A percentile compares a stretch with the other conserved stretches of the same genome.
These are phyloP conservation scores for Lasioglossum albipes DNA, from an alignment of 1,140 invertebrate species.

Conservation along the genomic window DNA sequence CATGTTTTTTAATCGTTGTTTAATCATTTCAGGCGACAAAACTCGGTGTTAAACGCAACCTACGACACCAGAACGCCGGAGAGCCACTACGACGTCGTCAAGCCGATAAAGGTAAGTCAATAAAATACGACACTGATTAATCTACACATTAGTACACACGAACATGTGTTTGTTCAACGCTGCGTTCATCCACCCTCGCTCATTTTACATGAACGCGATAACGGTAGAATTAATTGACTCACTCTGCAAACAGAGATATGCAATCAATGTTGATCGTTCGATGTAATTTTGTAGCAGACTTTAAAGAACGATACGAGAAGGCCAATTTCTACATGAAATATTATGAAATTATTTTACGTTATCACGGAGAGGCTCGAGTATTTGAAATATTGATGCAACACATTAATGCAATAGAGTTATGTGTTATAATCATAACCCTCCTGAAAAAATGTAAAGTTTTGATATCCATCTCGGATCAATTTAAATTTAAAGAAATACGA, in stretches of 20 bases:
- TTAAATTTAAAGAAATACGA: no score
- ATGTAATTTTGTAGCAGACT: background rate
- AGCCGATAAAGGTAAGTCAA: conserved; percentile 76
- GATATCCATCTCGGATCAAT: no score
- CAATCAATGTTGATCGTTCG: background rate
- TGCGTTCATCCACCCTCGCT: background rate
- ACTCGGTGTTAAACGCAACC: conserved; percentile 69
- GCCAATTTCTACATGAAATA: no score
- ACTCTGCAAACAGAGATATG: background rate
- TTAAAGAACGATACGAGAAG: no score
- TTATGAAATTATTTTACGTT: no score
- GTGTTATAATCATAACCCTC: no score
- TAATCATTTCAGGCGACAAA: conserved; percentile 72
- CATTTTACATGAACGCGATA: no score
- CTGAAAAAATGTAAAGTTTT: no score
- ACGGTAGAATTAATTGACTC: background rate
- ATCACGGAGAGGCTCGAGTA: no score
- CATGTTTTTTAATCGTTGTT: background rate
- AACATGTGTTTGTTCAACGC: background rate
- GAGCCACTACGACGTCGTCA: conserved; percentile 79
- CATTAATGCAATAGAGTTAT: no score
- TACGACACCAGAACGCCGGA: conserved; percentile 77
- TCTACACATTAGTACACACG: background rate
- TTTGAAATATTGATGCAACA: no score
- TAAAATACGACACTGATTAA: conserved; percentile 8